Evolutionary conservation across 2,888 invertebrate genomes (phyloP).

Genomic region (Mystacides longicornis): DNA sequence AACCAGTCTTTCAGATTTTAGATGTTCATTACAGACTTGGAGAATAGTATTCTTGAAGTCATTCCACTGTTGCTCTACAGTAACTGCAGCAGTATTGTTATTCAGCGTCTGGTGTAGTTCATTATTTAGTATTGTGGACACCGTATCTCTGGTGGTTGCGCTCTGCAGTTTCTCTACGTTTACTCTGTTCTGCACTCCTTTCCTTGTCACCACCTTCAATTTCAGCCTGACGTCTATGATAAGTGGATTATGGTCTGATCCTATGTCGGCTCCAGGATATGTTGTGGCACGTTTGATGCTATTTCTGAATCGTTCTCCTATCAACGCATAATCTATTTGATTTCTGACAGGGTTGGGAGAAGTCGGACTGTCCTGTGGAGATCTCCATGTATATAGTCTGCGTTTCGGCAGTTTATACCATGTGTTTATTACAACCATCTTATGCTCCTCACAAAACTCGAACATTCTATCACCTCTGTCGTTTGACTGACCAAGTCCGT

Average conservation of each 20-base stretch:
- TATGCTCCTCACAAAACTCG: slow-evolving; percentile 4
- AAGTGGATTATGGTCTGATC: slow-evolving; percentile 7
- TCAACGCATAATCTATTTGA: slow-evolving; percentile 6
- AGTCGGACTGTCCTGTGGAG: slow-evolving; percentile 1
- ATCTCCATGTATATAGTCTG: slow-evolving; percentile 9
- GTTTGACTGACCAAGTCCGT: slow-evolving; percentile 3
- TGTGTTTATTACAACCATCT: slow-evolving; percentile 2
- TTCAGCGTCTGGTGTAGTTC: neutral
- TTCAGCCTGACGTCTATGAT: slow-evolving; percentile 1
- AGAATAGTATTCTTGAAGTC: neutral
- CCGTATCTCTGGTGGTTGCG: neutral
- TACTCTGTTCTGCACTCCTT: neutral
- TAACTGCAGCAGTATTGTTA: neutral
- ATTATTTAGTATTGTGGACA: neutral
- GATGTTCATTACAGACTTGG: neutral
- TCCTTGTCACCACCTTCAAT: neutral
- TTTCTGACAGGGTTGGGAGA: slow-evolving; percentile 3
- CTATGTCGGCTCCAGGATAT: slow-evolving; percentile 4
- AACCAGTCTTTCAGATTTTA: neutral
- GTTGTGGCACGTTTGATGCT: slow-evolving; percentile 9
- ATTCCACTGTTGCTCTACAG: neutral
- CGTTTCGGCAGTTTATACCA: slow-evolving; percentile 8
- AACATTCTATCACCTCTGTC: slow-evolving; percentile 6
- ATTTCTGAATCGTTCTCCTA: slow-evolving; percentile 3
- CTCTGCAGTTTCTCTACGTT: neutral